A percentile compares a stretch with the other conserved stretches of the same genome.
Evolutionary conservation across 2,888 invertebrate genomes (phyloP).

Genomic region (Hirtodrosophila trivittata): DNA sequence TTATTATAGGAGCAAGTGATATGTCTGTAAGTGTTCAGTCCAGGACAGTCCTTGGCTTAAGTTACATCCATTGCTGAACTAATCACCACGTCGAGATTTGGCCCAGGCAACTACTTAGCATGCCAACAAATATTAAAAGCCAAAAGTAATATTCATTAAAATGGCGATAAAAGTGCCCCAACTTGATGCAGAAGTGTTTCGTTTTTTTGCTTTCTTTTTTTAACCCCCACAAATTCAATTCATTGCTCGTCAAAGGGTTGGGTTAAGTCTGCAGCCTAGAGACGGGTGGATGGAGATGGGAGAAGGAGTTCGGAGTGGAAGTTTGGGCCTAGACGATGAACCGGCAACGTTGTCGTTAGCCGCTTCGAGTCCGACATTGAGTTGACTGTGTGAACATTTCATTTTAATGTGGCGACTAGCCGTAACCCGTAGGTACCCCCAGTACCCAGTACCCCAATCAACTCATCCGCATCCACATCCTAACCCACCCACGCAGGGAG

Average conservation of each 20-base stretch:
- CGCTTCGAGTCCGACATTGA: constrained; percentile 36
- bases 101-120: constrained; percentile 18
- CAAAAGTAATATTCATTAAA: constrained; percentile 77
- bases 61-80: constrained; percentile 36
- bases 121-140: constrained; percentile 65
- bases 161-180: constrained; percentile 56
- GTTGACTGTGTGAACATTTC: constrained; percentile 73
- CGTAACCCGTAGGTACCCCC: constrained; percentile 19
- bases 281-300: background rate
- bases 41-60: too few species aligned
- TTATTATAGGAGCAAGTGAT: too few species aligned
- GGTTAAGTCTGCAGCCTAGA: background rate
- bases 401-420: constrained; percentile 67
- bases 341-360: constrained; percentile 60
- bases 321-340: constrained; percentile 52
- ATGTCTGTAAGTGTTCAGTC: too few species aligned
- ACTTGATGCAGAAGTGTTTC: constrained; percentile 36
- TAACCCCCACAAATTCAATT: constrained; percentile 50
- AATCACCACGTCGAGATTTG: constrained; percentile 45
- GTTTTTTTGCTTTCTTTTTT: constrained; percentile 5
- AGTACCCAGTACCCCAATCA: background rate
- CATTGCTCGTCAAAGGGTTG: constrained; percentile 57
- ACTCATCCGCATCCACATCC: background rate
- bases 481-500: constrained; percentile 1
- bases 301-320: background rate